Evolutionary conservation across 2,888 invertebrate species (phyloP), one percentile per base, ranked within the genome.

Genomic region (Notodonta dromedarius): DNA sequence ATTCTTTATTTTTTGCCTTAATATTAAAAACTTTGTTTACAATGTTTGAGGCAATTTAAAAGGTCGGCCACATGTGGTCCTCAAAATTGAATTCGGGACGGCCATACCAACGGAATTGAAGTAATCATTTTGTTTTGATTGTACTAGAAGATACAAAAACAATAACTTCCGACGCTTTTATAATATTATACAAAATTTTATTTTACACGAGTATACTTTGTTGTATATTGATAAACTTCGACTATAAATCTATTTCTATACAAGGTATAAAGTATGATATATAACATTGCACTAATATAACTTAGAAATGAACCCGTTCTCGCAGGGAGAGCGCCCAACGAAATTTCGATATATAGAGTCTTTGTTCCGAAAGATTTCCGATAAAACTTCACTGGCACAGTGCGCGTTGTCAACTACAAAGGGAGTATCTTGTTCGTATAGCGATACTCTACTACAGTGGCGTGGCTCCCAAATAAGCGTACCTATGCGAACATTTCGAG

Each of bases 71-170:
- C 72, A 68, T 60, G 65, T 70, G 73, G 51, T 56, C 5, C 55
- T 60, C 60, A 53, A 61, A 70, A 72, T 70, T 68, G 64, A 65
- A 74, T 70, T 63, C 63, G 57, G 61, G 56, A 67, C 72, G 70
- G 70, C 74, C 72, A 70, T 74, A 60, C 64, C 53, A 56, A 42
- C 14, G 46, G 57, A 51, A 63, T 61, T 58, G 56, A 59, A 64
- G 60, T 70, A 68, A 63, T 70, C 66, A 74, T 68, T 70, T 46
- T n/a, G 46, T 4, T 42, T 42, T 9, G 1, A 50, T 16, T 50
- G 4, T 16, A 50, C 9, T 42, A 42, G 9, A 42, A 42, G 42
- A 42, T 42, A 42, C 11, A 42, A 9, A 44, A 7, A 44, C 0
- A 11, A 44, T 2, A 24, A 24, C 2, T 24, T 24, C 24, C 2